Evolutionary conservation across 2,113 vertebrate species (phyloP), one percentile per base, ranked within the genome.

Genomic region (Epinephelus cyanopodus): DNA sequence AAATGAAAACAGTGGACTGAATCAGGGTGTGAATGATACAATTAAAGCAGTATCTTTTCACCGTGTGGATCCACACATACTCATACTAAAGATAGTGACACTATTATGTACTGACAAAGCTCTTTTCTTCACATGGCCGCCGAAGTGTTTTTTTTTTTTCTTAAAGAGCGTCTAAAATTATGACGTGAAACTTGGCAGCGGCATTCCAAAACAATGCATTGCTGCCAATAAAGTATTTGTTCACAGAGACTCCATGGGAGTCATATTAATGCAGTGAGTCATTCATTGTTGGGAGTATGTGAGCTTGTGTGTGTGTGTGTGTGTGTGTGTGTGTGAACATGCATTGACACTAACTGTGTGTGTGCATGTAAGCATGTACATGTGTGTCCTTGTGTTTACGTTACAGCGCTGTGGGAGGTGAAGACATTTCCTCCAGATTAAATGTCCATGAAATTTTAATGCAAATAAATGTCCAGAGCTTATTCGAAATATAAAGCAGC

Each of bases 221-320:
- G 29, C 39, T 85, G 67, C 54, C 52, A 82, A 54, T 29, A 27
- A 71, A 74, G 17, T 58, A 69, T 86, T 86, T 82, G 61, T 82
- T 82, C 21, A 4, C 45, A 68, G 25, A 67, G 17, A 21, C 0
- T 3, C 14, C 10, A 15, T 52, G 33, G 19, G 8, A 65, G 64
- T 79, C 67, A 77, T 64, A n/a, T 60, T 83, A 74, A 77, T 71
- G 17, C 45, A 21, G 39, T 91, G 88, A 91, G 67, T 90, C 89
- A 92, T 67, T 21, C 29, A 50, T 4, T 19, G 21, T 65, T 53
- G 21, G 27, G 65, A 81, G 37, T 71, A 71, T 72, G 63, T 76
- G 76, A 42, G 60, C 33, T 58, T 75, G 33, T 79, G 48, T 81
- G 48, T n/a, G n/a, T n/a, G n/a, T n/a, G n/a, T n/a, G n/a, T n/a